These are phyloP conservation scores for Edolisoma coerulescens DNA, from an alignment of 2,113 vertebrate genomes.

Conservation along the genomic window DNA sequence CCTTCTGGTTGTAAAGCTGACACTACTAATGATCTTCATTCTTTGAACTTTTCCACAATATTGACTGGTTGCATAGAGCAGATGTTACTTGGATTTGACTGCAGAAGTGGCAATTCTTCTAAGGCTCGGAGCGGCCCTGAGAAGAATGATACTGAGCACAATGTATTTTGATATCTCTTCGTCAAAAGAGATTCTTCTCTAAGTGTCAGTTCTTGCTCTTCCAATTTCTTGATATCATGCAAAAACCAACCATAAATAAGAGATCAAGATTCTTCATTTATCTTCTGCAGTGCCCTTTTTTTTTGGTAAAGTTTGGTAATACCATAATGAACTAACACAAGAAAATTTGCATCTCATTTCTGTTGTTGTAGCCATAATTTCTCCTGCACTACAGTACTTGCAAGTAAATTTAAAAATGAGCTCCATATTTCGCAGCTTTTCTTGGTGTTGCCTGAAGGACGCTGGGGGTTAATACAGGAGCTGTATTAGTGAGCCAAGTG, in stretches of 20 bases:
- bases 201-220: background rate
- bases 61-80: conserved; percentile 95
- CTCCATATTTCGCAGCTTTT: background rate
- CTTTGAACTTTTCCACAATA: conserved; percentile 98
- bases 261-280: background rate
- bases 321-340: accelerated
- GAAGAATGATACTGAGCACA: conserved; percentile 25
- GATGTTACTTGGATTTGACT: conserved; percentile 87
- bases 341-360: accelerated
- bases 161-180: conserved; percentile 58
- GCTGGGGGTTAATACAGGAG: background rate
- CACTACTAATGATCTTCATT: conserved; percentile 90
- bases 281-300: background rate
- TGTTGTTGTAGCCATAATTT: background rate
- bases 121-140: background rate
- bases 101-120: conserved; percentile 60
- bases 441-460: background rate
- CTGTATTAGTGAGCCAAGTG: background rate
- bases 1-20: conserved; percentile 97
- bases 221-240: background rate
- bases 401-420: background rate
- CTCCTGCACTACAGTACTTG: background rate
- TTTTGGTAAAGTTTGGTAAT: background rate
- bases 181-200: background rate
- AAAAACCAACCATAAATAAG: background rate